Evolutionary conservation across 2,797 vertebrate species (phyloP), one percentile per base, ranked within the genome.

Genomic region (Staurois parvus): DNA sequence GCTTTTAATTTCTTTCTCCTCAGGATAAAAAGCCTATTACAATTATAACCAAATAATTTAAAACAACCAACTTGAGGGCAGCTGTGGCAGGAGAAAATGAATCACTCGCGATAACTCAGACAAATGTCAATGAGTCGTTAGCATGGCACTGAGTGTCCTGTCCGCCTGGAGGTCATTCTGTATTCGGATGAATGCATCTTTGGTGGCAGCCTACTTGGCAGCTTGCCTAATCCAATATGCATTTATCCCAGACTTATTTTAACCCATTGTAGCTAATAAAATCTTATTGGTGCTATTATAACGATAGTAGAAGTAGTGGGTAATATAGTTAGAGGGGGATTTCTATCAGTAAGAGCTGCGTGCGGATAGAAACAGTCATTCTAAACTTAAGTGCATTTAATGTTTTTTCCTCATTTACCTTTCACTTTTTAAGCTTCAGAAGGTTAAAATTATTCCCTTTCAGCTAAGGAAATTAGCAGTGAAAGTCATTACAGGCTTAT

Each of bases 91-190:
- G 3, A 82, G 70, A 59, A 52, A 83, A 52, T 26, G 28, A 32
- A 40, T 45, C 45, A 9, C 66, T 8, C 62, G 34, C 7, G 12
- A 81, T 66, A 85, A 48, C 28, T 70, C 70, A 82, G 68, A 83
- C 67, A 86, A 86, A 77, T 82, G 79, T 83, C 85, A 52, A 37
- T 42, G 12, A 64, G 45, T 78, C 48, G 24, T 78, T 73, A 78
- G 1, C 28, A 28, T 17, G 19, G 11, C 13, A 40, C 52, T 66
- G 70, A 73, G 62, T 42, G 72, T 85, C 62, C 24, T 75, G 48
- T 28, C 8, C 7, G 2, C 37, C 70, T 82, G 45, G 77, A 64
- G 67, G 8, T 8, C n/a, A 59, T 0, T 0, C 26, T 72, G 81
- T 13, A 1, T 70, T 84, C 68, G 12, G 73, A 76, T 86, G 72